Evolutionary conservation across 37 sponge, comb jelly and placozoan species (phyloP).

Genomic region (Ephydatia muelleri): DNA sequence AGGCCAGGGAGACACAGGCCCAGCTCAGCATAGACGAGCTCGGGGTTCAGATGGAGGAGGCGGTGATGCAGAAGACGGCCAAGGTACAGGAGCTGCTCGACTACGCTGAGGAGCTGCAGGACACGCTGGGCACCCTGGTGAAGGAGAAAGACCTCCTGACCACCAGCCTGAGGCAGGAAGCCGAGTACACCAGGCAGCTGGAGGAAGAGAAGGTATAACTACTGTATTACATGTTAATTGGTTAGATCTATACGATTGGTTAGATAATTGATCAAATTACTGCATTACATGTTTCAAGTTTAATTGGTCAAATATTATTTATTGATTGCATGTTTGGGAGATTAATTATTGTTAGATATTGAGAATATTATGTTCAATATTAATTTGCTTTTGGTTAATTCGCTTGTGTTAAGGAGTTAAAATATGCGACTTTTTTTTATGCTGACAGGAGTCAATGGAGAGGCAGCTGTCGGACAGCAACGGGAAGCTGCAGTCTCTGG

Average conservation of each 20-base stretch:
- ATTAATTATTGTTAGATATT: no score
- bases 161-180: slow-evolving; percentile 28
- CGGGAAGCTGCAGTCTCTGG: not conserved
- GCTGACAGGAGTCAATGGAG: slow-evolving; percentile 6
- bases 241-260: no score
- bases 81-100: slow-evolving; percentile 23
- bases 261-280: no score
- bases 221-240: no score
- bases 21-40: not conserved
- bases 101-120: slow-evolving; percentile 22
- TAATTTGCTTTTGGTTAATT: no score
- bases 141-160: slow-evolving; percentile 48
- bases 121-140: slow-evolving; percentile 18
- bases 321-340: no score
- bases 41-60: not conserved
- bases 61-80: not conserved
- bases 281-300: no score
- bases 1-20: not conserved
- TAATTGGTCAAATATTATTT: no score
- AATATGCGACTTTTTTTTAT: not conserved
- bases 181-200: slow-evolving; percentile 24
- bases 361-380: no score
- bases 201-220: slow-evolving; percentile 12
- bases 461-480: not conserved
- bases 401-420: no score